Conservation (phyloP, 2,113 vertebrate genomes). For the Ophthalmolycus amberensis region DNA sequence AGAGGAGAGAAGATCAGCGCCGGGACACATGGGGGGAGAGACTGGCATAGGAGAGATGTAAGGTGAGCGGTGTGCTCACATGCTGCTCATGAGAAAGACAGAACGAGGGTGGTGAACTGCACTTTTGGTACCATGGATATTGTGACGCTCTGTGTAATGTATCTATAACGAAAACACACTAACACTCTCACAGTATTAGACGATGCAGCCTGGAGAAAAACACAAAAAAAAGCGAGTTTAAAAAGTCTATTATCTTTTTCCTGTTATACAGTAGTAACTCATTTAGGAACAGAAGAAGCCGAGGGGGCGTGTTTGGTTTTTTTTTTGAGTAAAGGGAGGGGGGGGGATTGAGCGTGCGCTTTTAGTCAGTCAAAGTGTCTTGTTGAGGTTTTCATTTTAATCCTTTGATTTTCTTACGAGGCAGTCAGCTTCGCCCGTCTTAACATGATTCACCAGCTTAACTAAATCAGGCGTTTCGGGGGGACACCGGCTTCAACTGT, state of each 20-base stretch:
- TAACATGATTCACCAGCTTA: conserved; percentile 83
- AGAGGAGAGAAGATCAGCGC: conserved; percentile 44
- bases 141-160: conserved; percentile 79
- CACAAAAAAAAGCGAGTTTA: conserved; percentile 55
- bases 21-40: background rate
- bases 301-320: conserved; percentile 61
- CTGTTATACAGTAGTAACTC: conserved; percentile 80
- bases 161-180: conserved; percentile 81
- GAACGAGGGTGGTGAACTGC: conserved; percentile 78
- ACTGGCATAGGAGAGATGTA: conserved; percentile 62
- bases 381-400: conserved; percentile 62
- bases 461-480: conserved; percentile 70
- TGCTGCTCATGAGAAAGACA: conserved; percentile 74
- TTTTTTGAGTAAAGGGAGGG: conserved; percentile 36
- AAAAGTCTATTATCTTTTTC: conserved; percentile 72
- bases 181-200: conserved; percentile 80
- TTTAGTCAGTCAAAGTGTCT: conserved; percentile 75
- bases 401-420: conserved; percentile 62
- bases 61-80: conserved; percentile 75
- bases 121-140: conserved; percentile 85
- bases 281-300: conserved; percentile 70
- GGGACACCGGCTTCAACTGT: conserved; percentile 76
- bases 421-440: conserved; percentile 71
- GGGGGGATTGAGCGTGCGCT: conserved; percentile 55
- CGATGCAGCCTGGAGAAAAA: conserved; percentile 75